Evolutionary conservation across 2,888 invertebrate genomes (phyloP), one percentile per base, ranked within the genome.

Genomic region (Lepas anatifera): DNA sequence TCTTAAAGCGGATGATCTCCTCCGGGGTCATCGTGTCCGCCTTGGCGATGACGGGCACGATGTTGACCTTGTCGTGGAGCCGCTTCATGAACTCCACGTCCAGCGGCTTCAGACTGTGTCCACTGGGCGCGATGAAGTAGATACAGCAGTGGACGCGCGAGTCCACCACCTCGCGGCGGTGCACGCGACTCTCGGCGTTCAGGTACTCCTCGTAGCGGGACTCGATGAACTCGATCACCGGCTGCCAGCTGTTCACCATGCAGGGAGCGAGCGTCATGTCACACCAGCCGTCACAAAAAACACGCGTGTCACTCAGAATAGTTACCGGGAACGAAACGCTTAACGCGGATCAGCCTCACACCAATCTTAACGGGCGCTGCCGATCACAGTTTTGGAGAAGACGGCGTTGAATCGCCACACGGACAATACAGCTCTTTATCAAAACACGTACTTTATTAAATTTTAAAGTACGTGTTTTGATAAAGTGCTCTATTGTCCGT

Each of bases 71-170:
- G 81, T 98, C 97, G 78, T 98, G 95, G 73, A 99, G 87, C 75
- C 95, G 87, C 81, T 95, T 95, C 98, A 99, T 98, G 82, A 97
- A 96, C 83, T 98, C 97, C 70, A 99, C 92, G 81, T 99, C 99
- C 78, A 99, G 84, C 13, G 95, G 95, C 81, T 97, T 95, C 77
- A 99, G 85, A 3, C 96, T 96, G 76, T 48, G 78, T 75, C 73
- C 73, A 22, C 95, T 94, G 72, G 99, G 98, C 74, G 95, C 93
- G 75, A 99, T 94, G 82, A 99, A 99, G 83, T 99, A 99, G 72
- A 99, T 84, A 83, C 98, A 99, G 81, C 93, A 92, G 80, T 99
- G 99, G 50, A 99, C 96, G 75, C 99, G 88, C 77, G 90, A 92
- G 83, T 99, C 99, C 7, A 92, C 87, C 69, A 80, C 79, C 74